Conservation (phyloP, 2,113 vertebrate genomes). For the Myotis davidii region DNA sequence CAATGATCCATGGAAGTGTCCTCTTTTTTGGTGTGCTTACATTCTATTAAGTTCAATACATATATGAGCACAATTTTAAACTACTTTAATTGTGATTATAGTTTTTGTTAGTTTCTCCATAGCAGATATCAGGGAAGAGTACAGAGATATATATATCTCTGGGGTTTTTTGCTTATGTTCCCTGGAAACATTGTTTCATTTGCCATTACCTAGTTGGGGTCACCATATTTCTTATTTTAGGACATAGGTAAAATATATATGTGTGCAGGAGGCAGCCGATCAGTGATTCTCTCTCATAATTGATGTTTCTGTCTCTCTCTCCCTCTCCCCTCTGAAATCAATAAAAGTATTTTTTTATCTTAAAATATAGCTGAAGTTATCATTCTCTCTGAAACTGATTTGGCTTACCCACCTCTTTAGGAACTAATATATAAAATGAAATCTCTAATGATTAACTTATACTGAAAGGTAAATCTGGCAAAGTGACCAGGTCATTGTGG, state of each 20-base stretch:
- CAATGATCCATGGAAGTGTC: neutral
- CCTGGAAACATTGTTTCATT: neutral
- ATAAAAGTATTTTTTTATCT: neutral
- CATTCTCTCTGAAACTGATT: conserved; percentile 29
- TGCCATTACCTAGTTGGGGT: neutral
- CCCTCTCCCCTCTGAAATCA: too few relatives aligned
- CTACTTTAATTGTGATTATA: neutral
- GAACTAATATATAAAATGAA: conserved; percentile 32
- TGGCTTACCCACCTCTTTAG: neutral
- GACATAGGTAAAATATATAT: too few relatives aligned
- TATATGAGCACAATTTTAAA: neutral
- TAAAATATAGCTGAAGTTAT: conserved; percentile 11
- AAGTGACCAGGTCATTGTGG: neutral
- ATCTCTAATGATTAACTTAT: neutral
- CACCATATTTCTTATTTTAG: conserved; percentile 5
- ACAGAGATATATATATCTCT: neutral
- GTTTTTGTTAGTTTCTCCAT: neutral
- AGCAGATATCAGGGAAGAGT: neutral
- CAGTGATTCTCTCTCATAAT: too few relatives aligned
- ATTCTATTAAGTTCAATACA: neutral
- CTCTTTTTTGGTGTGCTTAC: neutral
- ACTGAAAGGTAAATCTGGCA: neutral
- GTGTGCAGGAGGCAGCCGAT: too few relatives aligned
- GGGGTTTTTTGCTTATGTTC: neutral
- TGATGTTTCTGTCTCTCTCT: too few relatives aligned